Percentiles rank a stretch among this genome's conserved stretches.
Conservation (phyloP, 2,888 invertebrate species). For the Rhingia rostrata region DNA sequence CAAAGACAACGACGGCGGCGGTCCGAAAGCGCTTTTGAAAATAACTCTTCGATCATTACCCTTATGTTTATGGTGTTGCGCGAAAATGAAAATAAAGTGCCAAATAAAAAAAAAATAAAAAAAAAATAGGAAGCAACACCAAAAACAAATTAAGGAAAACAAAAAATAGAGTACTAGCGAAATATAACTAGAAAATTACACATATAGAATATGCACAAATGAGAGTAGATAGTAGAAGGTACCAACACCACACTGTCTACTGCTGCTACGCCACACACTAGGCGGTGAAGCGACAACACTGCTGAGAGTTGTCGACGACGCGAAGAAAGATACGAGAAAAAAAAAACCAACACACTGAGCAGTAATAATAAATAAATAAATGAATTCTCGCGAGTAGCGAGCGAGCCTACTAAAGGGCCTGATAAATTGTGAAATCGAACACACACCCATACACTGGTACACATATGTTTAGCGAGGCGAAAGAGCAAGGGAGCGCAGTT, state of each 20-base stretch:
- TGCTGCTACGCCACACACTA: slow-evolving; percentile 31
- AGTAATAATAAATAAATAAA: slow-evolving; percentile 66
- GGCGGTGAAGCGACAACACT: slow-evolving; percentile 28
- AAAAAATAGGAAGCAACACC: slow-evolving; percentile 21
- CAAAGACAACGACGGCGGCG: slow-evolving; percentile 46
- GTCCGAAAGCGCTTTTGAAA: slow-evolving; percentile 59
- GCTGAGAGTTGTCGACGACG: slow-evolving; percentile 26
- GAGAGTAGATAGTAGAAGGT: slow-evolving; percentile 44
- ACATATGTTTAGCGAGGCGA: neutral
- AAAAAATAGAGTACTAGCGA: slow-evolving; percentile 65
- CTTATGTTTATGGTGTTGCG: slow-evolving; percentile 69
- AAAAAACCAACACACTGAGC: slow-evolving; percentile 17
- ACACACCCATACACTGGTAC: neutral
- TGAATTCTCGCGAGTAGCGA: slow-evolving; percentile 35
- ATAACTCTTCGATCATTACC: slow-evolving; percentile 71
- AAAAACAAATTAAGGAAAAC: slow-evolving; percentile 56
- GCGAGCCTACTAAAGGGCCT: slow-evolving; percentile 36
- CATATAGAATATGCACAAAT: slow-evolving; percentile 61
- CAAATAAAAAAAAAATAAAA: slow-evolving; percentile 32
- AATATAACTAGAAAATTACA: slow-evolving; percentile 55
- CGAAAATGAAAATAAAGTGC: slow-evolving; percentile 67
- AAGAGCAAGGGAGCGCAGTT: neutral
- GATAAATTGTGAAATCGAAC: slow-evolving; percentile 13
- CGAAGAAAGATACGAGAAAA: slow-evolving; percentile 34
- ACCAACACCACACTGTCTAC: slow-evolving; percentile 61